Conservation (phyloP, 2,888 invertebrate genomes). For the Acrobasis repandana region DNA sequence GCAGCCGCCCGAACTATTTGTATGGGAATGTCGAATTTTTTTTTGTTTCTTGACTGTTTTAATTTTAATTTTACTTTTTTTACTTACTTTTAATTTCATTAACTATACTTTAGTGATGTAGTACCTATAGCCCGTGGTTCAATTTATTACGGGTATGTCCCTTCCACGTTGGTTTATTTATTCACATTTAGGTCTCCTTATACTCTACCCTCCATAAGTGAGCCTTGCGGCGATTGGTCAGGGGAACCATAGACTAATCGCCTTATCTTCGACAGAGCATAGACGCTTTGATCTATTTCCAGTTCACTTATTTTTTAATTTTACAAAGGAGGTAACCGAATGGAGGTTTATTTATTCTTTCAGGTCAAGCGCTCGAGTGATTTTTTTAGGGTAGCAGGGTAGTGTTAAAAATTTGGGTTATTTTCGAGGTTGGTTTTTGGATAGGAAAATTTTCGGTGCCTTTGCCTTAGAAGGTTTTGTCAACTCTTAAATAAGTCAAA, state of each 20-base stretch:
- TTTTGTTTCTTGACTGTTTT: no score
- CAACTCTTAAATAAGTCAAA: background rate
- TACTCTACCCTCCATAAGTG: constrained; percentile 24
- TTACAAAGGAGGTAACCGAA: constrained; percentile 50
- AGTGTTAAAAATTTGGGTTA: constrained; percentile 7
- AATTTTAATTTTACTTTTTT: no score
- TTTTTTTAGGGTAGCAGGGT: constrained; percentile 8
- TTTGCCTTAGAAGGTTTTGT: background rate
- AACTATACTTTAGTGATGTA: no score
- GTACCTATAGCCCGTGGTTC: no score
- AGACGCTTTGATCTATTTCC: constrained; percentile 63
- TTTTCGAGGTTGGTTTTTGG: background rate
- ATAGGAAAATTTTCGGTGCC: background rate
- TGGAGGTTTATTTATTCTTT: constrained; percentile 7
- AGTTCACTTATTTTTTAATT: constrained; percentile 50
- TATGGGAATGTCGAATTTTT: no score
- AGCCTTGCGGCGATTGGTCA: constrained; percentile 65
- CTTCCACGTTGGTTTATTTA: no score
- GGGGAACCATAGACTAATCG: constrained; percentile 62
- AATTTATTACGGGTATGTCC: no score
- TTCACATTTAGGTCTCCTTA: no score
- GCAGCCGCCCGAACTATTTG: no score
- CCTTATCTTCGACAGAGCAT: constrained; percentile 62
- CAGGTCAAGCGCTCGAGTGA: constrained; percentile 4
- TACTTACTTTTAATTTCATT: no score